Evolutionary conservation across 92 coral and sea anemone species (phyloP).

Genomic region (Plumapathes pennacea): DNA sequence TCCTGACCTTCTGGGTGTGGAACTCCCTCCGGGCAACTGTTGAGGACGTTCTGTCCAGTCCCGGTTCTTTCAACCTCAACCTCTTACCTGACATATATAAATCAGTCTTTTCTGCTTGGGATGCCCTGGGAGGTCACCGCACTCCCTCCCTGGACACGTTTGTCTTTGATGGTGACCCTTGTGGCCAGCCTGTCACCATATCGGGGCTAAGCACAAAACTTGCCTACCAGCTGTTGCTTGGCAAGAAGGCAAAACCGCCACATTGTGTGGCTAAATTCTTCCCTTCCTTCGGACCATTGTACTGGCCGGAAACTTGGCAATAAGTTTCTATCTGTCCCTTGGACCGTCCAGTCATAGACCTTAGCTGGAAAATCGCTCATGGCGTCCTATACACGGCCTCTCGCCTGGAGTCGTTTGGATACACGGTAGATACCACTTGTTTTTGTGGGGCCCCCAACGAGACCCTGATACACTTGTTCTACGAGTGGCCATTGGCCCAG

Average conservation of each 20-base stretch:
- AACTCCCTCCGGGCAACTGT: not conserved
- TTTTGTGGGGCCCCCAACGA: conserved; percentile 1
- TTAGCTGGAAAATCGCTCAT: conserved; percentile 14
- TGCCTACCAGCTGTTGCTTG: not conserved
- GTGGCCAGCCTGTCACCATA: not conserved
- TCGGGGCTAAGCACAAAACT: not conserved
- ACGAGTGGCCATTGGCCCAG: no score
- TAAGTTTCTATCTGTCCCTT: not conserved
- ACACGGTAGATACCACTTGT: conserved; percentile 1
- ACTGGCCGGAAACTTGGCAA: conserved; percentile 5
- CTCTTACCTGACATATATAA: not conserved
- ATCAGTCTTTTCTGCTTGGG: conserved; percentile 6
- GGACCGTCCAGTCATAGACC: not conserved
- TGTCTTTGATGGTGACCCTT: not conserved
- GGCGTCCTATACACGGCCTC: conserved; percentile 3
- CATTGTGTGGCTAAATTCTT: conserved; percentile 8
- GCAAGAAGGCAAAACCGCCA: not conserved
- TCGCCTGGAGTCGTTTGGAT: conserved; percentile 4
- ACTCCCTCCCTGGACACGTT: not conserved
- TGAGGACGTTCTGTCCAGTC: not conserved
- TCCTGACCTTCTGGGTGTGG: not conserved
- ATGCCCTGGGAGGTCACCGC: not conserved
- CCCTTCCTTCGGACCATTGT: not conserved
- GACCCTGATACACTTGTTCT: not conserved
- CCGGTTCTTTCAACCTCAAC: not conserved